Conservation (phyloP, 53 echinoderm and acorn worm species). For the Paracentrotus lividus region DNA sequence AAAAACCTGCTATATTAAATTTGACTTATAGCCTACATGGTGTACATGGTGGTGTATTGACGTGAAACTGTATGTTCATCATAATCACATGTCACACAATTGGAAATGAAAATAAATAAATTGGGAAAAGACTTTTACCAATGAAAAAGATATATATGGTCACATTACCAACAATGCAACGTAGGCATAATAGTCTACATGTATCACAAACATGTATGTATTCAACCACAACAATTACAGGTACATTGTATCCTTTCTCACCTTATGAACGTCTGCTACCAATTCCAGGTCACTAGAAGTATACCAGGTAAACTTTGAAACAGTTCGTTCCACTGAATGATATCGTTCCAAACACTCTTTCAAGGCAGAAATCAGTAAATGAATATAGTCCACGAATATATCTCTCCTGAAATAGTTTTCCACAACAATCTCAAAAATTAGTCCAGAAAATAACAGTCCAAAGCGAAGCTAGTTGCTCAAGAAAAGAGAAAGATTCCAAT, state of each 20-base stretch:
- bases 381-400: conserved; percentile 57
- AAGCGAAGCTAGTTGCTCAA: neutral
- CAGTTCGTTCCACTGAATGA: neutral
- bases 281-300: neutral
- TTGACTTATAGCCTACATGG: no score
- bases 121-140: no score
- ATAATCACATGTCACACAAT: no score
- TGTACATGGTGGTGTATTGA: no score
- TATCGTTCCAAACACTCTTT: neutral
- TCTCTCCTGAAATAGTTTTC: conserved; percentile 17
- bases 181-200: no score
- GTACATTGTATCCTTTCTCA: neutral
- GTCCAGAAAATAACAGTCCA: conserved; percentile 8
- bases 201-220: no score
- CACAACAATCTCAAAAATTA: conserved; percentile 19
- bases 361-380: neutral
- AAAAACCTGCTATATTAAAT: no score
- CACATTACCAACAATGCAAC: no score
- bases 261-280: neutral
- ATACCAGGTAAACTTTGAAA: neutral
- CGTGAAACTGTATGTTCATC: no score
- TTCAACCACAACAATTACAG: no score
- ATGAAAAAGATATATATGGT: no score
- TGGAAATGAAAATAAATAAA: no score
- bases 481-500: neutral